Percentiles rank a stretch among this genome's conserved stretches.
Evolutionary conservation across 2,113 vertebrate species (phyloP).

Genomic region (Lophura nycthemera): DNA sequence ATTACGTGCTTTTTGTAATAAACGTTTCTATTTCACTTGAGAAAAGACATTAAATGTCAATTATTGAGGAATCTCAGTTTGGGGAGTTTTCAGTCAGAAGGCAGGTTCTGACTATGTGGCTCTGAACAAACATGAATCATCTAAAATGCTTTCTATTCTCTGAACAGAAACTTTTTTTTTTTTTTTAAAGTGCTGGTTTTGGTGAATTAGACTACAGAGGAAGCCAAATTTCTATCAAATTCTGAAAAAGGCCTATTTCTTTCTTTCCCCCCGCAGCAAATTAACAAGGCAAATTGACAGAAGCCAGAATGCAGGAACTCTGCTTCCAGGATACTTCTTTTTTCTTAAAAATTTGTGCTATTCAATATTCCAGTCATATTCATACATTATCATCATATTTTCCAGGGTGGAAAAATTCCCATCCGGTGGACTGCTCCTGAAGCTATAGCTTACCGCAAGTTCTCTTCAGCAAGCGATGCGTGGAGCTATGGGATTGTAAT

Average conservation of each 20-base stretch:
- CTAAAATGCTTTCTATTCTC: slow-evolving; percentile 48
- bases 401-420: slow-evolving; percentile 95
- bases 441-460: slow-evolving; percentile 94
- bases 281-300: not conserved
- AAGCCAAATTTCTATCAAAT: not conserved
- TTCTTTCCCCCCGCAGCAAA: slow-evolving; percentile 20
- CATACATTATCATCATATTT: not conserved
- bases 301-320: not conserved
- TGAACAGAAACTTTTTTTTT: not conserved
- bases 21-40: slow-evolving; percentile 22
- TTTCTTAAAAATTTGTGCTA: not conserved
- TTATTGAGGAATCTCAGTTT: not conserved
- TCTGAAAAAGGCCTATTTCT: not conserved
- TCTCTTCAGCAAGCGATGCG: slow-evolving; percentile 92
- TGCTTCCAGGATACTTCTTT: not conserved
- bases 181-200: slow-evolving; percentile 4
- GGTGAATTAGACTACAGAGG: not conserved
- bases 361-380: not conserved
- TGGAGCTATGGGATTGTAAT: slow-evolving; percentile 99
- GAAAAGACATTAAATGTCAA: not conserved
- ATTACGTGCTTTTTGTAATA: slow-evolving; percentile 28
- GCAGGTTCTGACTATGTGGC: slow-evolving; percentile 10
- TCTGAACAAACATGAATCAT: slow-evolving; percentile 64
- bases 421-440: slow-evolving; percentile 96
- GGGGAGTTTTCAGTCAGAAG: slow-evolving; percentile 32